Evolutionary conservation across 2,113 vertebrate species (phyloP).

Genomic region (Myrmecobius fasciatus): DNA sequence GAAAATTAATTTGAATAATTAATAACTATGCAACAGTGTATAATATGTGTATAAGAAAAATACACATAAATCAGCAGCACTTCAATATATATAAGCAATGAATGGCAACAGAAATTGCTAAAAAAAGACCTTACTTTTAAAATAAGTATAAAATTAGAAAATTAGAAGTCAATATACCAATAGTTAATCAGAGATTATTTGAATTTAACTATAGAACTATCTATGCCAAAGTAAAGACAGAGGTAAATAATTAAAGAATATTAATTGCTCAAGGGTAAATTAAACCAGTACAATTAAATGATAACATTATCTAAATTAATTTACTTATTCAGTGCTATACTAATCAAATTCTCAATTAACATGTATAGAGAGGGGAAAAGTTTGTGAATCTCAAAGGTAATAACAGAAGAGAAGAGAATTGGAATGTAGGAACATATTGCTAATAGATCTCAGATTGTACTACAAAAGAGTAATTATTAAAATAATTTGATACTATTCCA

Average conservation of each 20-base stretch:
- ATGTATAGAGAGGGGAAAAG: background rate
- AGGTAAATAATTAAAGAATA: background rate
- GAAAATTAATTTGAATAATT: too few relatives aligned
- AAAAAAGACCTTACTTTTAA: background rate
- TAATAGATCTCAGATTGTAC: background rate
- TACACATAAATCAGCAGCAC: too few relatives aligned
- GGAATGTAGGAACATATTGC: background rate
- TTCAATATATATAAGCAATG: too few relatives aligned
- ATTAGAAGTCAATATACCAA: too few relatives aligned
- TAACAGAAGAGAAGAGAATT: background rate
- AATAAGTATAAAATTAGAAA: background rate
- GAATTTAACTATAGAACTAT: background rate
- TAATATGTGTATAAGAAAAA: too few relatives aligned
- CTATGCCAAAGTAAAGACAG: background rate
- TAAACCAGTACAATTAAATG: background rate
- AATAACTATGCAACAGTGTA: too few relatives aligned
- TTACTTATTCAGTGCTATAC: background rate
- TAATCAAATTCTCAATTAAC: background rate
- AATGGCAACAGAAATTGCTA: background rate
- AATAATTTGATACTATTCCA: background rate
- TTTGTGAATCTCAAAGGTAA: background rate
- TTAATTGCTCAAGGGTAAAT: background rate
- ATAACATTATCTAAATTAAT: slow-evolving; percentile 4
- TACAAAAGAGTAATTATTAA: background rate
- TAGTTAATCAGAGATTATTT: background rate